Conservation (phyloP, 1,140 invertebrate genomes). For the Heliconius melpomene region DNA sequence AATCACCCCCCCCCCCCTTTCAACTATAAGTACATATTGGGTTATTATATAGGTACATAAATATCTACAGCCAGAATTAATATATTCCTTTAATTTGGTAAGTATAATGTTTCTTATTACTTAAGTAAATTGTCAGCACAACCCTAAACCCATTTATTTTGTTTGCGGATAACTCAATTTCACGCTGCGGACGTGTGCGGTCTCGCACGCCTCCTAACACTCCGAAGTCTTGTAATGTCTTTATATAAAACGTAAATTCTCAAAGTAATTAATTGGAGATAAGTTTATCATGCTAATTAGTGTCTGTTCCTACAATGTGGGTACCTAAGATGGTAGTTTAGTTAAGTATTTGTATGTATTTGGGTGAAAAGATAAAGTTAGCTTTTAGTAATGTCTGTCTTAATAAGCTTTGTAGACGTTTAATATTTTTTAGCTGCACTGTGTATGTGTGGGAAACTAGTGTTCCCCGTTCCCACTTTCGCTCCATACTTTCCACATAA, state of each 20-base stretch:
- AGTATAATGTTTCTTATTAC: conserved; percentile 23
- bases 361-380: neutral
- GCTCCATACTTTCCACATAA: too few relatives aligned
- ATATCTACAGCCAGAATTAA: neutral
- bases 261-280: neutral
- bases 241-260: neutral
- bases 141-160: conserved; percentile 17
- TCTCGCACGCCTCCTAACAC: neutral
- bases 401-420: neutral
- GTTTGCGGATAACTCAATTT: conserved; percentile 30
- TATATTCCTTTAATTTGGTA: neutral
- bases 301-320: neutral
- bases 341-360: neutral
- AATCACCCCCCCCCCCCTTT: too few relatives aligned
- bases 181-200: conserved; percentile 22
- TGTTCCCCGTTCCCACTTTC: too few relatives aligned
- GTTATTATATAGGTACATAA: too few relatives aligned
- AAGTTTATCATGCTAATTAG: neutral
- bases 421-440: neutral
- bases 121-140: neutral
- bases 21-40: too few relatives aligned
- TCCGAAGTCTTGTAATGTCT: neutral
- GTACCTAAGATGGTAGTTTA: neutral
- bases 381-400: neutral
- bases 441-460: too few relatives aligned